Conservation (phyloP, 2,888 invertebrate species). For the Trachelus tabidus region DNA sequence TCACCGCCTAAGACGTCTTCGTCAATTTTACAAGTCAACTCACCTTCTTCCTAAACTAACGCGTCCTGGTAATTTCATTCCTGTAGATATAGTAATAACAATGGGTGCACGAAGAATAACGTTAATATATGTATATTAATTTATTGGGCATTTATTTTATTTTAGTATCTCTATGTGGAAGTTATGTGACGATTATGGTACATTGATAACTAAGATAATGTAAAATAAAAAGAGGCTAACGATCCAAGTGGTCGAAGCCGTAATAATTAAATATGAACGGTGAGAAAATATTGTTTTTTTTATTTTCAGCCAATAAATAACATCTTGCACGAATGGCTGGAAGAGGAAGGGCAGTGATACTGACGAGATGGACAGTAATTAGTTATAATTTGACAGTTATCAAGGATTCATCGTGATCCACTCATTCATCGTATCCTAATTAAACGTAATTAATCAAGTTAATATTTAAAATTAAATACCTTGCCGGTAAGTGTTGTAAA, state of each 20-base stretch:
- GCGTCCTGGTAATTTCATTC: constrained; percentile 29
- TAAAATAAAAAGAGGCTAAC: too few species aligned
- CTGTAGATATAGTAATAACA: neutral
- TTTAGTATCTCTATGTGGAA: neutral
- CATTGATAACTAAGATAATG: neutral
- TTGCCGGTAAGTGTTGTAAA: constrained; percentile 65
- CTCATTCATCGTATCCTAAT: constrained; percentile 6
- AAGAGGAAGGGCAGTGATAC: constrained; percentile 46
- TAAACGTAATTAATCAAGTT: constrained; percentile 28
- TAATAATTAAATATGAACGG: neutral
- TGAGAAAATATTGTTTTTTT: constrained; percentile 8
- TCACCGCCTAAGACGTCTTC: constrained; percentile 38
- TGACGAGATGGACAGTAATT: constrained; percentile 23
- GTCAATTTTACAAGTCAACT: constrained; percentile 36
- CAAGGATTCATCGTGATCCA: constrained; percentile 23
- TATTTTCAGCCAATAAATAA: constrained; percentile 54
- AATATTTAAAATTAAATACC: constrained; percentile 37
- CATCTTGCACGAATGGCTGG: constrained; percentile 58
- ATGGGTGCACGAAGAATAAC: neutral
- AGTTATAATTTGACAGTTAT: constrained; percentile 29
- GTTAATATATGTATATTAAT: neutral
- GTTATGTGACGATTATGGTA: neutral
- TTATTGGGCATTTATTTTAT: neutral
- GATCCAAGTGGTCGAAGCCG: too few species aligned
- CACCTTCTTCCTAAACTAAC: constrained; percentile 39